These are phyloP conservation scores for Sclerurus mexicanus DNA, from an alignment of 2,113 vertebrate species.

Conservation along the genomic window DNA sequence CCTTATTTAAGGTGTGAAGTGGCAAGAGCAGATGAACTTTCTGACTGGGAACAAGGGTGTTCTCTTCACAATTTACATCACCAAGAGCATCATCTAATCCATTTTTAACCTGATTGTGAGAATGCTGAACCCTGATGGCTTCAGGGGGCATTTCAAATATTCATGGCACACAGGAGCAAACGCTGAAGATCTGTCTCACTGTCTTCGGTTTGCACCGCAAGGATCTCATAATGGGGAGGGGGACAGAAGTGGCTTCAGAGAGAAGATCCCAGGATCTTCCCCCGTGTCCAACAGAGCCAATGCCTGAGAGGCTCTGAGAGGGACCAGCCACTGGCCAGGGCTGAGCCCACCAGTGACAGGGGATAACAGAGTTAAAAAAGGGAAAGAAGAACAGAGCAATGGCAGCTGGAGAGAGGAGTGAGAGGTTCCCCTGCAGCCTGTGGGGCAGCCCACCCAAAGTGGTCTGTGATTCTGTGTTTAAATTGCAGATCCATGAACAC, in stretches of 20 bases:
- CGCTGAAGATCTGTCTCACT: neutral
- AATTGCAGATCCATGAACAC: neutral
- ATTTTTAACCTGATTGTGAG: neutral
- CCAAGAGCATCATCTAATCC: neutral
- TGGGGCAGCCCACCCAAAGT: neutral
- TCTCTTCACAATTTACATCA: neutral
- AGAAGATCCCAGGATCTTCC: neutral
- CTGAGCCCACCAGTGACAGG: neutral
- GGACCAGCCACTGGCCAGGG: neutral
- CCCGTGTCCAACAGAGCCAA: neutral
- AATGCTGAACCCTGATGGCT: neutral
- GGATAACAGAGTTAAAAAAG: neutral
- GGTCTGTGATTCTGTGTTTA: neutral
- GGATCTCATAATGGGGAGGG: too few species aligned
- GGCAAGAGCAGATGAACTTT: neutral
- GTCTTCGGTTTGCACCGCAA: rapidly evolving
- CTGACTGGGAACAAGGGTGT: neutral
- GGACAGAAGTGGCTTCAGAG: neutral
- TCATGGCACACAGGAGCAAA: neutral
- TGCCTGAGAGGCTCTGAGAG: neutral
- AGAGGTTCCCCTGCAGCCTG: neutral
- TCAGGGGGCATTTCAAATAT: neutral
- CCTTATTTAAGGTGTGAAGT: neutral
- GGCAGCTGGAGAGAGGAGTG: neutral
- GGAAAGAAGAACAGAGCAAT: neutral